A percentile compares a stretch with the other conserved stretches of the same genome.
phyloP scores from a whole-genome alignment of 2,888 invertebrate species.

The Rotaria socialis region DNA sequence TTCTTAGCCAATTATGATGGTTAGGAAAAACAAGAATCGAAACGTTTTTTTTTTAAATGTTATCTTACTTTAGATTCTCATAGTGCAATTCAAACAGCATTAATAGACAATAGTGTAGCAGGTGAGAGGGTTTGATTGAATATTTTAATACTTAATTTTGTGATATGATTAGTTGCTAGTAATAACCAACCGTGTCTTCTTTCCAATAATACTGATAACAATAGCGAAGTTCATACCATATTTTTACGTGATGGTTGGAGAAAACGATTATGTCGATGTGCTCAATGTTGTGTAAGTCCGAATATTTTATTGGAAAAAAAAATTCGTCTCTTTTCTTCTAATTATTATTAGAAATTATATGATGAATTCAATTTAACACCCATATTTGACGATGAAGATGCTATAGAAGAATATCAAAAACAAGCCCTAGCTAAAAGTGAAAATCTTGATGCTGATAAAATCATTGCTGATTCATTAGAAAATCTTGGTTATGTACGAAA shows the following conservation, averaged over 20 bases:
- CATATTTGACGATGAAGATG: slow-evolving; percentile 35
- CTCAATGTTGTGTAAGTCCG: not conserved
- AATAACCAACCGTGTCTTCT: not conserved
- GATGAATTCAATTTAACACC: not conserved
- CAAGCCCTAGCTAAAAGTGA: slow-evolving; percentile 19
- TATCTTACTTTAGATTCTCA: not conserved
- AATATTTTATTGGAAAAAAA: not conserved
- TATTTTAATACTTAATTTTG: too few species aligned
- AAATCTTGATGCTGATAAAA: slow-evolving; percentile 11
- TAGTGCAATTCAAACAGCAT: not conserved
- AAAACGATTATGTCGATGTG: slow-evolving; percentile 40
- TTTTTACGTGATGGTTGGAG: slow-evolving; percentile 41
- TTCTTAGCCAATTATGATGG: slow-evolving; percentile 41
- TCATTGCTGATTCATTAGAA: not conserved
- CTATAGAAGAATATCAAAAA: slow-evolving; percentile 43
- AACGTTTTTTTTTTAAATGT: not conserved
- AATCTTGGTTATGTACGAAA: not conserved
- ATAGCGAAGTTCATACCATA: not conserved
- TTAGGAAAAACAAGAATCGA: not conserved
- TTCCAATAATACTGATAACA: not conserved
- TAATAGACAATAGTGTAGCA: not conserved
- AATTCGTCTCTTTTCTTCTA: not conserved
- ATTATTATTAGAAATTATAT: slow-evolving; percentile 15
- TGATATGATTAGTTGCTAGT: too few species aligned
- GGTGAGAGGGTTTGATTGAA: too few species aligned